Base-by-base conservation (phyloP, 2,113 vertebrate genomes). In the Eublepharis macularius region DNA sequence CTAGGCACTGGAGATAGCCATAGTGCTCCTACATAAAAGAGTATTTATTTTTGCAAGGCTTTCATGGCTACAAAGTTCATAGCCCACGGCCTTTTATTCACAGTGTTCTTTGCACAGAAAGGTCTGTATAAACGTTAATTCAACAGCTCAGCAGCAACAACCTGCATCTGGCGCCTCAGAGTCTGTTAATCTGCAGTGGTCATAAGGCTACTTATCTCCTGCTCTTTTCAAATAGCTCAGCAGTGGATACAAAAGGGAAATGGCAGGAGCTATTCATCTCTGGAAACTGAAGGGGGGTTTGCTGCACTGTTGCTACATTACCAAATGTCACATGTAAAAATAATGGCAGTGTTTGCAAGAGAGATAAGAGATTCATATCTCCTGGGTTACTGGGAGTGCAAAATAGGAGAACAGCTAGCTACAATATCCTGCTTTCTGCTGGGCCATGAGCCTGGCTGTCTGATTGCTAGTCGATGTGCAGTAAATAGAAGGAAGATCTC, bases 161-260 rank as follows among this genome's bases (percentile, higher is more conserved):
- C 83, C 1, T 1, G 0, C 0, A 0, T 81, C 90, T 0, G 0
- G 86, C 86, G 86, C 83, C 91, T 93, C 83, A 63, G 87, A 94
- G 92, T 87, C 82, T 88, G 89, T 89, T 93, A 91, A 94, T 94
- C 92, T 94, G 76, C 83, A 73, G 79, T 90, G 93, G 91, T 92
- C 92, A 90, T 86, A 89, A 91, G 94, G 92, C 92, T 94, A 92
- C 92, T 94, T 94, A 93, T 93, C 93, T 94, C 88, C 51, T 92
- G 92, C 79, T 90, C 93, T 91, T 94, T 95, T 94, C 91, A 95
- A 92, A 94, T 84, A 88, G 87, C 83, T 92, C 63, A 0, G 74
- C 91, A 87, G 86, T 0, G 17, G 86, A 85, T 92, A 94, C 88
- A 93, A 95, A 93, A 93, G 82, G 32, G 63, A 92, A 92, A 90